Conservation (phyloP, 37 sponge, comb jelly and placozoan species). For the Chondrosia reniformis region DNA sequence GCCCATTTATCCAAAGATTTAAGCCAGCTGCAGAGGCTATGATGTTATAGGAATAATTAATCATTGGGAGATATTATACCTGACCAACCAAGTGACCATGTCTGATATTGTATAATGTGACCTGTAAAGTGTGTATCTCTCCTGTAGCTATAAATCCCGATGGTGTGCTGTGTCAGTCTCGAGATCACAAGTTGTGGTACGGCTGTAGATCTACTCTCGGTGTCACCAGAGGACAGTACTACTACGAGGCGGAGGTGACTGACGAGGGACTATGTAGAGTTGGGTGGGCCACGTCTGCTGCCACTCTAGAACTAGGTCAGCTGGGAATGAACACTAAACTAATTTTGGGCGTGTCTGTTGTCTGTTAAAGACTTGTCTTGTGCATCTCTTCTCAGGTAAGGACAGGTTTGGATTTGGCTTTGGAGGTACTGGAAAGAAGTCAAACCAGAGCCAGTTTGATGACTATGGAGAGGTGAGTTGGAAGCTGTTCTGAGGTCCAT, state of each 20-base stretch:
- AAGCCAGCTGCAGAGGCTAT: too few species aligned
- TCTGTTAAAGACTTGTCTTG: not conserved
- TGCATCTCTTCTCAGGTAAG: slow-evolving; percentile 40
- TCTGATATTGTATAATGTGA: not conserved
- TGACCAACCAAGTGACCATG: too few species aligned
- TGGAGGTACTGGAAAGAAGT: slow-evolving; percentile 98
- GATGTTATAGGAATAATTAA: too few species aligned
- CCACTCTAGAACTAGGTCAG: slow-evolving; percentile 79
- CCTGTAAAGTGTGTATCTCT: not conserved
- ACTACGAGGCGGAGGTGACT: slow-evolving; percentile 91
- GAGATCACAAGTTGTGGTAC: slow-evolving; percentile 78
- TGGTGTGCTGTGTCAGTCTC: slow-evolving; percentile 85
- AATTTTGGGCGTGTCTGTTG: not conserved
- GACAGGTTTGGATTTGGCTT: slow-evolving; percentile 92
- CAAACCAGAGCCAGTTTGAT: slow-evolving; percentile 80
- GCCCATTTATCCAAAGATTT: too few species aligned
- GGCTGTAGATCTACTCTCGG: slow-evolving; percentile 76
- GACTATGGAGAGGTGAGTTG: slow-evolving; percentile 81
- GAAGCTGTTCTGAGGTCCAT: not conserved
- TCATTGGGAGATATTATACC: too few species aligned
- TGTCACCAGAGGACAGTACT: slow-evolving; percentile 61
- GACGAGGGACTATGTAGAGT: slow-evolving; percentile 96
- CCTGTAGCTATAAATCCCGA: slow-evolving; percentile 79
- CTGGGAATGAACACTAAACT: too few species aligned
- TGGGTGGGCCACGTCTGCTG: slow-evolving; percentile 80